Percentiles rank a stretch among this genome's conserved stretches.
These are phyloP conservation scores for Chesias legatella DNA, from an alignment of 2,888 invertebrate genomes.

Conservation along the genomic window DNA sequence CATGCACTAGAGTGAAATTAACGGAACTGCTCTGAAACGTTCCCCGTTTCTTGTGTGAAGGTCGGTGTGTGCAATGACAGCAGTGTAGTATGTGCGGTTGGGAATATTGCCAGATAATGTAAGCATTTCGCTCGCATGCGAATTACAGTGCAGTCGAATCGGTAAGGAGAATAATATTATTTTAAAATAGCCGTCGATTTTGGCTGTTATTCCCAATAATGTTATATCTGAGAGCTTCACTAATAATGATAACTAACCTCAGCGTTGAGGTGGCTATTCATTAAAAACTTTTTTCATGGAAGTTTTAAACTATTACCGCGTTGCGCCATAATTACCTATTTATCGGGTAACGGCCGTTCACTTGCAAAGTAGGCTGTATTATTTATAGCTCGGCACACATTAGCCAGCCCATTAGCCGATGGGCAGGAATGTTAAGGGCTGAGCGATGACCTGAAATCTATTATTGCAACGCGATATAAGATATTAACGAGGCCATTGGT, in stretches of 20 bases:
- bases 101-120: conserved; percentile 52
- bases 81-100: conserved; percentile 39
- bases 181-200: no score
- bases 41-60: conserved; percentile 40
- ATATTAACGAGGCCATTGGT: conserved; percentile 16
- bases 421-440: conserved; percentile 53
- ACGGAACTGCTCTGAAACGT: conserved; percentile 31
- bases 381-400: conserved; percentile 62
- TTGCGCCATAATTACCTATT: conserved; percentile 26
- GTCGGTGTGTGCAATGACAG: conserved; percentile 42
- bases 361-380: conserved; percentile 50
- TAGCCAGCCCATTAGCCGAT: conserved; percentile 60
- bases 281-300: conserved; percentile 12
- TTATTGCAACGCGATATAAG: conserved; percentile 46
- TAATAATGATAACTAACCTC: no score
- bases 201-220: no score
- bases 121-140: conserved; percentile 42
- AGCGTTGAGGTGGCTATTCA: no score
- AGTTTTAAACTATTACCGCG: conserved; percentile 19
- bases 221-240: no score
- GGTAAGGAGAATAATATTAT: no score
- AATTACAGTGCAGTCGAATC: conserved; percentile 39
- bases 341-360: conserved; percentile 39
- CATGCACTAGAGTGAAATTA: conserved; percentile 30
- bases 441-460: conserved; percentile 59